Percentiles rank a stretch among this genome's conserved stretches.
Evolutionary conservation across 2,113 vertebrate genomes (phyloP).

Genomic region (Ailurus styani): DNA sequence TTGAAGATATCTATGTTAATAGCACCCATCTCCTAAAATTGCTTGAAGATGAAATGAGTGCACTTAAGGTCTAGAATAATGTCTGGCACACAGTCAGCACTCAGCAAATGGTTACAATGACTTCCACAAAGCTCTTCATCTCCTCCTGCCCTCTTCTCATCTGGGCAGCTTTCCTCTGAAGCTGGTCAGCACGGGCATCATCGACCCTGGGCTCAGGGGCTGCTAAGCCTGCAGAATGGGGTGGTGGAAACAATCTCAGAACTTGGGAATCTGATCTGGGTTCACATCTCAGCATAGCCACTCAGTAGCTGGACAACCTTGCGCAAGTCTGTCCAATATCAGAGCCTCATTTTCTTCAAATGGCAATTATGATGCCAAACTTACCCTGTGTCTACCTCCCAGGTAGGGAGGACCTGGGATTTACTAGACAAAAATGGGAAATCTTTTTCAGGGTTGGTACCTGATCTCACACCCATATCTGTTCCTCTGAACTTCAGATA

Average conservation of each 20-base stretch:
- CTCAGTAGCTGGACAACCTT: background rate
- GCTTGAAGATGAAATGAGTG: background rate
- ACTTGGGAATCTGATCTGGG: background rate
- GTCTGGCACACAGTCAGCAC: background rate
- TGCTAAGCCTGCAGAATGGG: background rate
- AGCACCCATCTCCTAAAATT: background rate
- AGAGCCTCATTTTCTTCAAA: conserved; percentile 16
- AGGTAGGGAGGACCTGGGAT: background rate
- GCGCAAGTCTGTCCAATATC: background rate
- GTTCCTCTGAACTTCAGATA: background rate
- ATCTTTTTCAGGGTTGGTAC: background rate
- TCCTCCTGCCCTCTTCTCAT: background rate
- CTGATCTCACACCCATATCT: background rate
- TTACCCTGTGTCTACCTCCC: background rate
- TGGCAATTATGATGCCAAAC: background rate
- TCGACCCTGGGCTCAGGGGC: background rate
- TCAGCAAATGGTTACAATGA: background rate
- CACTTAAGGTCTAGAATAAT: background rate
- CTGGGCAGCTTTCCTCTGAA: background rate
- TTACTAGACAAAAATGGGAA: background rate
- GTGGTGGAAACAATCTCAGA: background rate
- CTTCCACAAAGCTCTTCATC: background rate
- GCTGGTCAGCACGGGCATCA: background rate
- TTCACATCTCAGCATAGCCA: background rate
- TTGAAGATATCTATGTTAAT: background rate